Conservation (phyloP, 2,113 vertebrate species). For the Tyto alba region DNA sequence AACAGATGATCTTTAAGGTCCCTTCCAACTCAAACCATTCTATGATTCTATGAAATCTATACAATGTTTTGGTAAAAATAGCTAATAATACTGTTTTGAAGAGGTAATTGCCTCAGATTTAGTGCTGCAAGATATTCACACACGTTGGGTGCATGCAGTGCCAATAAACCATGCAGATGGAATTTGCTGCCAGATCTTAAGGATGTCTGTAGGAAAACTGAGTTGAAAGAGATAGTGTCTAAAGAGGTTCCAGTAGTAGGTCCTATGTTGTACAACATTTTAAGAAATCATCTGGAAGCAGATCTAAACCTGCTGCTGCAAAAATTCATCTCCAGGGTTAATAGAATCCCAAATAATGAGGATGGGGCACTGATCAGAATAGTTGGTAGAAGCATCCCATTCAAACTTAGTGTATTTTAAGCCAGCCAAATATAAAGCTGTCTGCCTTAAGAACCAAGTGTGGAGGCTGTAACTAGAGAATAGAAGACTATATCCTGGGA, state of each 20-base stretch:
- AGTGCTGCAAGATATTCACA: background rate
- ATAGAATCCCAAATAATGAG: background rate
- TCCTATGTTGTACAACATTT: background rate
- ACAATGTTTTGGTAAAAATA: background rate
- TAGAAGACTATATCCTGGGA: background rate
- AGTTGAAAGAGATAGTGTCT: background rate
- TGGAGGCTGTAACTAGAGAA: background rate
- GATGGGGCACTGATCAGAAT: background rate
- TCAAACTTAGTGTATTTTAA: background rate
- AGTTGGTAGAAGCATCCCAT: background rate
- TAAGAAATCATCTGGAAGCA: background rate
- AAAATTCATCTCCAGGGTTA: background rate
- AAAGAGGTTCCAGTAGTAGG: background rate
- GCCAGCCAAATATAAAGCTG: background rate
- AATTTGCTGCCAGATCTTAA: background rate
- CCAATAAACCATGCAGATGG: background rate
- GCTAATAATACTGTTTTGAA: background rate
- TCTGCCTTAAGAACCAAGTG: background rate
- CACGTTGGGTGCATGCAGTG: background rate
- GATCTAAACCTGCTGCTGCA: background rate
- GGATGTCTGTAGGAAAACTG: background rate
- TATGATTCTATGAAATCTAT: background rate
- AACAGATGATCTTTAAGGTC: no score
- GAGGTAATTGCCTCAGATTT: background rate
- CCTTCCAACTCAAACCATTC: no score